Base-by-base conservation (phyloP, 2,888 invertebrate genomes). In the Arctia plantaginis region DNA sequence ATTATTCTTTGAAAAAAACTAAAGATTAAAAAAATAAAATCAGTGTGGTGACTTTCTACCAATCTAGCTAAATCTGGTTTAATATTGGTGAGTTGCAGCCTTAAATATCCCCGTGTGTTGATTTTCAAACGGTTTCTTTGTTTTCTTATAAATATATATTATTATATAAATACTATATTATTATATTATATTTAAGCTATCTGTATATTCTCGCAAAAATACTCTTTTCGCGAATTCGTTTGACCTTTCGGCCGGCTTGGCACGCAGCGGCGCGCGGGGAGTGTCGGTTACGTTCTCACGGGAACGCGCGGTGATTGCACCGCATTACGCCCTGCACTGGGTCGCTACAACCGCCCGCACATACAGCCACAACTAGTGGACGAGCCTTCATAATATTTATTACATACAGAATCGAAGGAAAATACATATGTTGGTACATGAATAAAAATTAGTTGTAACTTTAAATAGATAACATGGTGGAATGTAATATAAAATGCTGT, bases 221-320 rank as follows among this genome's bases (percentile, higher is more conserved):
- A 27, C 62, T 33, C 12, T 83, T 83, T 85, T 85, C 80, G 85
- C 83, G 77, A 82, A 82, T 82, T 80, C 69, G 77, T 79, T 75
- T 92, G 92, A 93, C 93, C 93, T 93, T 92, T 92, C 71, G 69
- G 82, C 79, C 80, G 82, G 82, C 72, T 84, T 84, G 90, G 90
- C 84, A 90, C 89, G 91, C 81, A 72, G 81, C 71, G 84, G 85
- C 76, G 86, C 85, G 86, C 82, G 84, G 83, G 88, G 84, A 78
- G 83, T 78, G 81, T 85, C 86, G 90, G 90, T 88, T 88, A 88
- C 89, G 93, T 95, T 95, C 95, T 93, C 95, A 95, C 95, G 95
- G 95, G 95, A 95, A 95, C 94, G 90, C 88, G 82, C 91, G 91
- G 92, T 92, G 92, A 93, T 92, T 93, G 93, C 93, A 90, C 92